Conservation (phyloP, 2,888 invertebrate species). For the Abrostola triplasia region DNA sequence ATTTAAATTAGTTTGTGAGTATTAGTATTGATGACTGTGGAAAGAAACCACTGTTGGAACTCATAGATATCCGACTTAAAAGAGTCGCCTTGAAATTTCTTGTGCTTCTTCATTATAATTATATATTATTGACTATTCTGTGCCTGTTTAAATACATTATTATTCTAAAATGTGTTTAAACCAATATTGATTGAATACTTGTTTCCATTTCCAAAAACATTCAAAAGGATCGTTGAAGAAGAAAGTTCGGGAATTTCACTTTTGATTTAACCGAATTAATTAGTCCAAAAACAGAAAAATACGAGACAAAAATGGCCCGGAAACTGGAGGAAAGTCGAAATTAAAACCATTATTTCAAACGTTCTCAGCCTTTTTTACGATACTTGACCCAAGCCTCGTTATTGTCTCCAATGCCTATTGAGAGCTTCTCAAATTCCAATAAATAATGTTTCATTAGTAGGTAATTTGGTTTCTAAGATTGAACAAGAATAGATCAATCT, state of each 20-base stretch:
- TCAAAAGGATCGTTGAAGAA: no score
- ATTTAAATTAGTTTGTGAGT: background rate
- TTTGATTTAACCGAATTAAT: background rate
- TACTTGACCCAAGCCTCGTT: constrained; percentile 10
- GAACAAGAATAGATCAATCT: background rate
- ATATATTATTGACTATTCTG: no score
- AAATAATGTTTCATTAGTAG: constrained; percentile 6
- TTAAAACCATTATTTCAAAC: constrained; percentile 17
- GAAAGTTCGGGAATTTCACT: background rate
- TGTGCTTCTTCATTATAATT: no score
- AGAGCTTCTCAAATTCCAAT: background rate
- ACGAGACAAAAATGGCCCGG: constrained; percentile 1
- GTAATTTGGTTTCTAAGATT: constrained; percentile 2
- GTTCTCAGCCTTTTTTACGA: constrained; percentile 14
- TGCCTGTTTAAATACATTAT: no score
- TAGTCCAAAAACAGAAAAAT: background rate
- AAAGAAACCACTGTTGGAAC: no score
- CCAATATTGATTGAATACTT: no score
- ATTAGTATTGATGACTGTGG: no score
- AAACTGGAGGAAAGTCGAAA: constrained; percentile 3
- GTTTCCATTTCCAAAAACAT: no score
- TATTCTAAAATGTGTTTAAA: no score
- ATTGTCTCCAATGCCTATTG: constrained; percentile 1
- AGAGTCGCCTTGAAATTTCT: no score
- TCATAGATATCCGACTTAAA: no score